phyloP scores from a whole-genome alignment of 2,797 vertebrate species.

The Ateles fusciceps region DNA sequence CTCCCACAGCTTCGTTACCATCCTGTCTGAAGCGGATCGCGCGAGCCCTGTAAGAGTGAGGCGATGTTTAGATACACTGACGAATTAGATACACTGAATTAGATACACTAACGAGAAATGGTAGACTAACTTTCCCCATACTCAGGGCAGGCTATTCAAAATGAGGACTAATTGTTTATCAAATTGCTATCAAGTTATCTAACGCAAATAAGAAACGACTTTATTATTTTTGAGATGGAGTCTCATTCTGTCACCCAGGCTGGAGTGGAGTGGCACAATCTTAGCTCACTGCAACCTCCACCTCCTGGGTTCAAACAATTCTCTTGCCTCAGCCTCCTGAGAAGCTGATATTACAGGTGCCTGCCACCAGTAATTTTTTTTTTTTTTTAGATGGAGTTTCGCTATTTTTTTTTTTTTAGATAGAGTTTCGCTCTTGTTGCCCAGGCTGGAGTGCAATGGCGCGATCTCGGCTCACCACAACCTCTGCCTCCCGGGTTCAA shows the following conservation, averaged over 20 bases:
- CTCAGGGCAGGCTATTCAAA: not conserved
- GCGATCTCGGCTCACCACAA: too few species aligned
- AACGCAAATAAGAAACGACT: not conserved
- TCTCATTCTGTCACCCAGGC: not conserved
- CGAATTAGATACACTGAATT: not conserved
- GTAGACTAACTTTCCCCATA: conserved; percentile 4
- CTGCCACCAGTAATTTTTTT: too few species aligned
- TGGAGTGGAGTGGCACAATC: too few species aligned
- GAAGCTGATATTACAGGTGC: too few species aligned
- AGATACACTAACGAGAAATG: not conserved
- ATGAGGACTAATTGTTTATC: not conserved
- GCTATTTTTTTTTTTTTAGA: too few species aligned
- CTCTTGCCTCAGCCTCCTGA: too few species aligned
- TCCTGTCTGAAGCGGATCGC: conserved; percentile 95
- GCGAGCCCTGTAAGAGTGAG: conserved; percentile 89
- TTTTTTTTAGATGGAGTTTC: too few species aligned
- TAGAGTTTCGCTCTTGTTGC: too few species aligned
- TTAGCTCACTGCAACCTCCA: too few species aligned
- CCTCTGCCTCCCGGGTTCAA: too few species aligned
- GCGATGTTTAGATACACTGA: not conserved
- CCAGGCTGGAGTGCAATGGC: too few species aligned
- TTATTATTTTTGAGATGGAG: not conserved
- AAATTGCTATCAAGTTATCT: not conserved
- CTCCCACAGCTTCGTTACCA: conserved; percentile 92
- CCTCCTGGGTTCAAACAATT: too few species aligned